Evolutionary conservation across 2,113 vertebrate species (phyloP).

Genomic region (Taxidea taxus): DNA sequence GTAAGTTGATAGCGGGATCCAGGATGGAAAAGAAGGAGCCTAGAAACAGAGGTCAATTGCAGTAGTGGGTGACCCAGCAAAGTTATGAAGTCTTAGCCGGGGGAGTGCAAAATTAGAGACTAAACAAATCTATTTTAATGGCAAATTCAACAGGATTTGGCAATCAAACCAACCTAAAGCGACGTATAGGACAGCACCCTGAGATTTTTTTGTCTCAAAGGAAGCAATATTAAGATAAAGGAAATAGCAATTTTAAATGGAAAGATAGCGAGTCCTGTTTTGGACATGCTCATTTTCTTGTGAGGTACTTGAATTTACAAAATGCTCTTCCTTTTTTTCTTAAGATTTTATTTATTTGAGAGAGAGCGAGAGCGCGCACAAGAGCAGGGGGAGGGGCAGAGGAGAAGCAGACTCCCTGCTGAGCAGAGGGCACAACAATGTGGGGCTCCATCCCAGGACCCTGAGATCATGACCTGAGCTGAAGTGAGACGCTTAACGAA

Average conservation of each 20-base stretch:
- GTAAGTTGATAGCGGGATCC: background rate
- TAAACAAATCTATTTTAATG: background rate
- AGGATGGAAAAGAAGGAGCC: background rate
- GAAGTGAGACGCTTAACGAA: background rate
- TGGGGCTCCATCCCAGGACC: background rate
- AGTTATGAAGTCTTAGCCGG: background rate
- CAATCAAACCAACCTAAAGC: background rate
- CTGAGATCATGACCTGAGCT: background rate
- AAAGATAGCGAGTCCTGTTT: background rate
- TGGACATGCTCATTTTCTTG: background rate
- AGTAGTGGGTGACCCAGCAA: background rate
- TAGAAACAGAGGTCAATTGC: background rate
- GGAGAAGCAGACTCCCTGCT: background rate
- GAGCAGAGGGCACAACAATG: background rate
- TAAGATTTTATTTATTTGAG: background rate
- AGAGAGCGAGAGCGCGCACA: background rate
- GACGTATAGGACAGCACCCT: background rate
- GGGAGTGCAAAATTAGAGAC: background rate
- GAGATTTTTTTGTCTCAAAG: background rate
- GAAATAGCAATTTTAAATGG: background rate
- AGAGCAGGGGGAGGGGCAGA: background rate
- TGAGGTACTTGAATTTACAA: background rate
- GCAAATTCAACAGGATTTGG: background rate
- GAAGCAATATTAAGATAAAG: background rate
- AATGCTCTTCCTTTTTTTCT: background rate